Base-by-base conservation (phyloP, 1,140 invertebrate species). In the Cherax destructor region DNA sequence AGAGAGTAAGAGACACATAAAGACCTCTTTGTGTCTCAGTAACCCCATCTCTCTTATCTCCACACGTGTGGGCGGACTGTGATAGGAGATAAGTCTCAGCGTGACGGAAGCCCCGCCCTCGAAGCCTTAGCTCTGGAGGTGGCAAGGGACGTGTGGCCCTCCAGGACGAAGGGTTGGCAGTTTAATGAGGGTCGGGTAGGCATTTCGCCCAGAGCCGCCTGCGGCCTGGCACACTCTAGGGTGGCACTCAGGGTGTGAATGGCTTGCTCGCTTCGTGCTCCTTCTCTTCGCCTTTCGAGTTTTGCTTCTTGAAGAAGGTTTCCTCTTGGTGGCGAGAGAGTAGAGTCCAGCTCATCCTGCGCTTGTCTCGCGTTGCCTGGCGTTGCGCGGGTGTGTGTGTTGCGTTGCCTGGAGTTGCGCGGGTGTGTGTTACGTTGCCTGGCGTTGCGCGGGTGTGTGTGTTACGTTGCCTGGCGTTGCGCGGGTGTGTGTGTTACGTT, bases 1-100 rank as follows among this genome's bases (percentile, higher is more conserved):
- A 30, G 69, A 74, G 69, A 9, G 6, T 30, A 41, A 7, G 24
- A 74, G 69, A 24, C 24, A n/a, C 9, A 74, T 74, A 74, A 74
- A 74, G 69, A 21, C 6, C 7, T 11, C 24, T 9, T 24, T 74
- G 69, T 74, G 69, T 24, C n/a, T 74, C 11, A 5, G 69, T 74
- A 74, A 74, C 24, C 69, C 24, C 69, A 74, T 74, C 69, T 24
- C n/a, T 74, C 69, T 74, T 74, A 74, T 74, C 69, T 74, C 6
- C 30, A 5, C 69, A 24, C n/a, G 69, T 30, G 69, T 74, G 69
- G 69, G 69, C 69, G 69, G 69, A 30, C n/a, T 9, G 6, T 4
- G 69, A 74, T 74, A 74, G 30, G 69, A 24, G 69, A 74, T 74
- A 74, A 74, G 69, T 9, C 69, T 10, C 69, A 74, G 24, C 24